A percentile compares a stretch with the other conserved stretches of the same genome.
These are phyloP conservation scores for Hecatera dysodea DNA, from an alignment of 2,888 invertebrate genomes.

Conservation along the genomic window DNA sequence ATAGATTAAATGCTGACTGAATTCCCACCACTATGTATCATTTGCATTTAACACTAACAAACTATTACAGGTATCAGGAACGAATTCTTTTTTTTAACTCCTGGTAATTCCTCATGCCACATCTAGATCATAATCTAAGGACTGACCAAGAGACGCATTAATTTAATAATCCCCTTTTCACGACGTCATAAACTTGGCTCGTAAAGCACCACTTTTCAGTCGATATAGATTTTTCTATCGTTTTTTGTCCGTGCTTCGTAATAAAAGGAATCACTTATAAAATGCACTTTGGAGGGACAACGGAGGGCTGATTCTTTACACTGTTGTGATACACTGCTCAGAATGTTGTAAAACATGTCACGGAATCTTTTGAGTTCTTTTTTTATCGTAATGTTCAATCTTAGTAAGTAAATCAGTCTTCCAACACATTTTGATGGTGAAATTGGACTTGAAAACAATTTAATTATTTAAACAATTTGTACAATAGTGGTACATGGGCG, in stretches of 20 bases:
- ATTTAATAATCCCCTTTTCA: slow-evolving; percentile 85
- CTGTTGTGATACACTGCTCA: slow-evolving; percentile 72
- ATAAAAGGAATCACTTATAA: slow-evolving; percentile 90
- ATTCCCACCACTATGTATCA: too few relatives aligned
- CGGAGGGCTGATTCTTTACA: slow-evolving; percentile 75
- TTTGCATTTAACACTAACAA: neutral
- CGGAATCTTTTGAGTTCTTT: neutral
- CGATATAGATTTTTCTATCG: slow-evolving; percentile 80
- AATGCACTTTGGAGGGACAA: slow-evolving; percentile 79
- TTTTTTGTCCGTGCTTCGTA: slow-evolving; percentile 84
- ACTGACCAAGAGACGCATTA: slow-evolving; percentile 74
- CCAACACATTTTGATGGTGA: neutral
- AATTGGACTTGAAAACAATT: neutral
- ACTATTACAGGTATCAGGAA: neutral
- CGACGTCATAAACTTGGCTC: slow-evolving; percentile 82
- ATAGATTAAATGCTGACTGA: too few relatives aligned
- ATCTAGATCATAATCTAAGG: slow-evolving; percentile 34
- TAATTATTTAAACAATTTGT: too few relatives aligned
- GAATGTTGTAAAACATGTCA: slow-evolving; percentile 11
- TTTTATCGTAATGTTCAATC: neutral
- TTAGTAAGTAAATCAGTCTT: neutral
- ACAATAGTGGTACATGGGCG: too few relatives aligned
- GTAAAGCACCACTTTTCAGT: slow-evolving; percentile 87
- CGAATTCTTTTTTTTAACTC: neutral
- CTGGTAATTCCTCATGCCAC: slow-evolving; percentile 5